These are phyloP conservation scores for Paracentrotus lividus DNA, from an alignment of 53 echinoderm and acorn worm genomes.

Conservation along the genomic window DNA sequence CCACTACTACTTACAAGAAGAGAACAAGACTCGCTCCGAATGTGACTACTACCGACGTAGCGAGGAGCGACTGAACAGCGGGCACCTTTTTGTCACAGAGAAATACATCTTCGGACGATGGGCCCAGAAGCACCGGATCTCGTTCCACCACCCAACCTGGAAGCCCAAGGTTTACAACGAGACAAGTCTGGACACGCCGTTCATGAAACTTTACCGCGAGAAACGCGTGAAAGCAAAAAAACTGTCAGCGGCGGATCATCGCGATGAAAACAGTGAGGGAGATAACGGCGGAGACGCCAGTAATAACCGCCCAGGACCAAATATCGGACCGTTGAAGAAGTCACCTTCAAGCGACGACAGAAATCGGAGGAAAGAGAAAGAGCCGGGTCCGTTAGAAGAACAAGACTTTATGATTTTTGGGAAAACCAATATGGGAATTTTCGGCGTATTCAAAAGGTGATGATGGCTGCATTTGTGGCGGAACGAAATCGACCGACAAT, in stretches of 20 bases:
- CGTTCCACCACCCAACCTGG: conserved; percentile 80
- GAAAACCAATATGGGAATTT: conserved; percentile 46
- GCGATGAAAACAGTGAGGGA: conserved; percentile 21
- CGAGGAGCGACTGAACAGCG: conserved; percentile 84
- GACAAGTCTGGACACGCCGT: conserved; percentile 79
- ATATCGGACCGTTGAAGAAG: conserved; percentile 14
- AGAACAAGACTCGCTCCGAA: conserved; percentile 77
- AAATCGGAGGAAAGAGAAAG: conserved; percentile 35
- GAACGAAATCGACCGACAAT: not conserved
- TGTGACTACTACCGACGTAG: conserved; percentile 90
- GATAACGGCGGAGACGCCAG: not conserved
- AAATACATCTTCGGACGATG: conserved; percentile 93
- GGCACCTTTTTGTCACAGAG: conserved; percentile 91
- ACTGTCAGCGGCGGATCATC: conserved; percentile 47
- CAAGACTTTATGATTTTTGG: conserved; percentile 63
- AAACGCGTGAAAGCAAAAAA: conserved; percentile 66
- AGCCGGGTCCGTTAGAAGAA: conserved; percentile 18
- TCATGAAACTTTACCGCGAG: conserved; percentile 88
- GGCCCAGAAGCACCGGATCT: conserved; percentile 84
- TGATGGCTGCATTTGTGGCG: not conserved
- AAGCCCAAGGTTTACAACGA: conserved; percentile 70
- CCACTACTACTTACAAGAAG: conserved; percentile 82
- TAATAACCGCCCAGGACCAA: conserved; percentile 1
- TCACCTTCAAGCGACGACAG: conserved; percentile 52
- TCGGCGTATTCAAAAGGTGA: conserved; percentile 63